A percentile compares a stretch with the other conserved stretches of the same genome.
These are phyloP conservation scores for Heliconius aoede DNA, from an alignment of 2,888 invertebrate species.

Conservation along the genomic window DNA sequence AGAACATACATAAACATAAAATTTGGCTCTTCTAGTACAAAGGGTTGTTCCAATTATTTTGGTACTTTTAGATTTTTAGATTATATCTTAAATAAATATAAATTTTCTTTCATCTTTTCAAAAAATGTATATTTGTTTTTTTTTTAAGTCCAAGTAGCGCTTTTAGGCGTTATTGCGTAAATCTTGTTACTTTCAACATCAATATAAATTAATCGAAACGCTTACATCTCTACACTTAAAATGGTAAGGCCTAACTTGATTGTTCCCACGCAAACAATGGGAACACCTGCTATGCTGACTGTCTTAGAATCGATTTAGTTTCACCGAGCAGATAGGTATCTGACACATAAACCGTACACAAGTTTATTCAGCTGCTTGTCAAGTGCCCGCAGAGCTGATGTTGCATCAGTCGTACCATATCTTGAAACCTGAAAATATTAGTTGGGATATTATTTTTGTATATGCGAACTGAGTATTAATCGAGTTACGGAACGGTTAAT, in stretches of 20 bases:
- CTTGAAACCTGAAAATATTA: no score
- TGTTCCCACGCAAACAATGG: slow-evolving; percentile 78
- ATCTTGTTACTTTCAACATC: neutral
- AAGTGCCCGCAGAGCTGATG: slow-evolving; percentile 49
- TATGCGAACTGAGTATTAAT: neutral
- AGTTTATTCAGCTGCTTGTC: slow-evolving; percentile 52
- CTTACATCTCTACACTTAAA: slow-evolving; percentile 59
- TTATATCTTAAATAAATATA: neutral
- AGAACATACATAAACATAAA: neutral
- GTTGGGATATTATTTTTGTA: neutral
- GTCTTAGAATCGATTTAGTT: slow-evolving; percentile 73
- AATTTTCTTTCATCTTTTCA: neutral
- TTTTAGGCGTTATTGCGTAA: neutral
- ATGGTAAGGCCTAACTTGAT: slow-evolving; percentile 59
- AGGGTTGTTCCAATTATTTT: neutral
- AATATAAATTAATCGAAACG: slow-evolving; percentile 21
- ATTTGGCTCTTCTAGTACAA: neutral
- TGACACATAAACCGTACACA: slow-evolving; percentile 61
- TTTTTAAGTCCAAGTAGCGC: neutral
- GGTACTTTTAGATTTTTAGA: neutral
- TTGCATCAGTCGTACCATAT: slow-evolving; percentile 42
- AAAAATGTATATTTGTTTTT: neutral
- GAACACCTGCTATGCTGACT: slow-evolving; percentile 68
- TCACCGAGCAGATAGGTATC: slow-evolving; percentile 60
- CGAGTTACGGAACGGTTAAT: no score